These are phyloP conservation scores for Phania funesta DNA, from an alignment of 2,888 invertebrate genomes.

Conservation along the genomic window DNA sequence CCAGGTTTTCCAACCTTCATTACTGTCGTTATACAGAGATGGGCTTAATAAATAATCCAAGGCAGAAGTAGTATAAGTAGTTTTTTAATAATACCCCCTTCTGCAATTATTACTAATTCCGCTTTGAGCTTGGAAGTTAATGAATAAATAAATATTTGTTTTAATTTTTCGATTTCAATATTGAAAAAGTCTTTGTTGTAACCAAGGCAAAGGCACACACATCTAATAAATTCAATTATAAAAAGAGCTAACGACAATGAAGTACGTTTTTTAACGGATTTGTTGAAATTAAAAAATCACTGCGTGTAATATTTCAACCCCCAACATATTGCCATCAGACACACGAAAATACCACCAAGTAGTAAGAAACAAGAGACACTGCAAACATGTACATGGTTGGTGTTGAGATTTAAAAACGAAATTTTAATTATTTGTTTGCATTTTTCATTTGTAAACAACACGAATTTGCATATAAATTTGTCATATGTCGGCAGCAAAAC, in stretches of 20 bases:
- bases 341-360: slow-evolving; percentile 4
- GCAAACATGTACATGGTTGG: slow-evolving; percentile 10
- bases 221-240: not conserved
- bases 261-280: slow-evolving; percentile 3
- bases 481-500: slow-evolving; percentile 75
- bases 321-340: not conserved
- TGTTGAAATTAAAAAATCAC: slow-evolving; percentile 21
- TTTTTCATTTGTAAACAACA: slow-evolving; percentile 59
- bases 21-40: too few species aligned
- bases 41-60: too few species aligned
- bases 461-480: slow-evolving; percentile 78
- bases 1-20: too few species aligned
- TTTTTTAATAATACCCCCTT: too few species aligned
- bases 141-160: too few species aligned
- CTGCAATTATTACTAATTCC: not conserved
- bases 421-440: slow-evolving; percentile 77
- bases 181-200: not conserved
- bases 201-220: not conserved
- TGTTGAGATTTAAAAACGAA: slow-evolving; percentile 66
- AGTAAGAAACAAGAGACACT: slow-evolving; percentile 39
- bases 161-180: not conserved
- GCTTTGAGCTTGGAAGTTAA: too few species aligned
- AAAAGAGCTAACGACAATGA: not conserved
- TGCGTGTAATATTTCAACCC: slow-evolving; percentile 15
- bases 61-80: too few species aligned